Evolutionary conservation across 1,140 invertebrate species (phyloP).

Genomic region (Rhagoletis zephyria): DNA sequence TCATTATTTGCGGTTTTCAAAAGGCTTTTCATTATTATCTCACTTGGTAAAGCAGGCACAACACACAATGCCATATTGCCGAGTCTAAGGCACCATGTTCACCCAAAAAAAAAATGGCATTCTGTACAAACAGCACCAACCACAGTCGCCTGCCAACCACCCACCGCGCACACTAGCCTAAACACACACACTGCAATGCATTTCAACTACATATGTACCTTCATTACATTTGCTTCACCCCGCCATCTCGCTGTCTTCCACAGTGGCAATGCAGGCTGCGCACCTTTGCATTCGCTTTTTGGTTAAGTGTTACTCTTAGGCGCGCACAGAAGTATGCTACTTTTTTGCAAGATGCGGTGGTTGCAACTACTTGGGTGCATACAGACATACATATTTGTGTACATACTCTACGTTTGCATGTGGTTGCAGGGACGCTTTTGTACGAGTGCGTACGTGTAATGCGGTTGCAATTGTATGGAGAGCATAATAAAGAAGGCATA

Average conservation of each 20-base stretch:
- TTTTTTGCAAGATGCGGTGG: neutral
- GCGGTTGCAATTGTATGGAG: neutral
- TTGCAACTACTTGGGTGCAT: too few species aligned
- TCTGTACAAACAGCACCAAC: neutral
- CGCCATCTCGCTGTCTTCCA: too few species aligned
- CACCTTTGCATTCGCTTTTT: neutral
- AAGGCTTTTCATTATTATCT: slow-evolving; percentile 49
- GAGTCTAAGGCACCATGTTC: neutral
- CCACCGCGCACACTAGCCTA: neutral
- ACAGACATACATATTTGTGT: neutral
- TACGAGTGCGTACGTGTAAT: neutral
- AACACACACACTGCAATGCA: too few species aligned
- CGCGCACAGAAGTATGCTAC: slow-evolving; percentile 24
- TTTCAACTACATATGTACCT: neutral
- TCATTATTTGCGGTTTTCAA: slow-evolving; percentile 47
- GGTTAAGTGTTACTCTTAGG: slow-evolving; percentile 27
- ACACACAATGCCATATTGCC: neutral
- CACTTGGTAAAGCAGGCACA: neutral
- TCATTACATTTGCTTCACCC: too few species aligned
- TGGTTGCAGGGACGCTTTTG: neutral
- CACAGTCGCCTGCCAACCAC: neutral
- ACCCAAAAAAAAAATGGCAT: neutral
- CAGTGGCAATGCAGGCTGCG: neutral
- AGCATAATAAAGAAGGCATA: slow-evolving; percentile 15
- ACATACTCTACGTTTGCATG: neutral